Conservation (phyloP, 2,797 vertebrate genomes). For the Fistularia tabacaria region DNA sequence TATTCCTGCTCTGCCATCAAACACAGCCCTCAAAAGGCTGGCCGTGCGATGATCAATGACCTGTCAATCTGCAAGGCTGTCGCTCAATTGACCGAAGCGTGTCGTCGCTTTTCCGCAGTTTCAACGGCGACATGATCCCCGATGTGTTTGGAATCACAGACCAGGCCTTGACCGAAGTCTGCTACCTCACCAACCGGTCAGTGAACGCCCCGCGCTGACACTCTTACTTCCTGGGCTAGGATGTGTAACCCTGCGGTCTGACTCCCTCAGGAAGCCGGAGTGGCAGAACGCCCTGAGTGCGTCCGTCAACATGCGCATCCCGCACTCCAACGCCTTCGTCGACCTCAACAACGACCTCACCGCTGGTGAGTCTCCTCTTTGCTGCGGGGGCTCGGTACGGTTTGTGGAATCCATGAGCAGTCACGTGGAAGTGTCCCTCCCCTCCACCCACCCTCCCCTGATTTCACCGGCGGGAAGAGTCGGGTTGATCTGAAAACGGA, state of each 20-base stretch:
- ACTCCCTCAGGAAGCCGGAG: conserved; percentile 64
- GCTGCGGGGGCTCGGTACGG: too few relatives aligned
- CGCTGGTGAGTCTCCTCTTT: conserved; percentile 79
- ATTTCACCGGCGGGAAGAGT: too few relatives aligned
- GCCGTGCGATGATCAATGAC: too few relatives aligned
- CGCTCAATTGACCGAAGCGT: background rate
- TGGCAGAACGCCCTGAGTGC: conserved; percentile 74
- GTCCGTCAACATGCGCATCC: conserved; percentile 71
- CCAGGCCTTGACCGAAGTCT: conserved; percentile 69
- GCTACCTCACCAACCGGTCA: conserved; percentile 78
- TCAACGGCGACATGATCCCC: conserved; percentile 94
- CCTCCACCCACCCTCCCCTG: too few relatives aligned
- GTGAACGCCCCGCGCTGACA: too few relatives aligned
- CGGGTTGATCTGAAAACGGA: too few relatives aligned
- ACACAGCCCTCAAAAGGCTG: too few relatives aligned
- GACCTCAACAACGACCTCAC: conserved; percentile 93
- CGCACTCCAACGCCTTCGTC: conserved; percentile 94
- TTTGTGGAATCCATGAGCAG: too few relatives aligned
- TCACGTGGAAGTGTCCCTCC: too few relatives aligned
- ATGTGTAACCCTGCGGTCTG: background rate
- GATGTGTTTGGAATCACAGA: conserved; percentile 85
- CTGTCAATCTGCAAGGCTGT: background rate
- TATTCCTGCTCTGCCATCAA: too few relatives aligned
- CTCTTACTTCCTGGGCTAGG: too few relatives aligned
- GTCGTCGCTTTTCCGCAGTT: conserved; percentile 71